Base-by-base conservation (phyloP, 2,888 invertebrate species). In the Pandemis cinnamomeana region DNA sequence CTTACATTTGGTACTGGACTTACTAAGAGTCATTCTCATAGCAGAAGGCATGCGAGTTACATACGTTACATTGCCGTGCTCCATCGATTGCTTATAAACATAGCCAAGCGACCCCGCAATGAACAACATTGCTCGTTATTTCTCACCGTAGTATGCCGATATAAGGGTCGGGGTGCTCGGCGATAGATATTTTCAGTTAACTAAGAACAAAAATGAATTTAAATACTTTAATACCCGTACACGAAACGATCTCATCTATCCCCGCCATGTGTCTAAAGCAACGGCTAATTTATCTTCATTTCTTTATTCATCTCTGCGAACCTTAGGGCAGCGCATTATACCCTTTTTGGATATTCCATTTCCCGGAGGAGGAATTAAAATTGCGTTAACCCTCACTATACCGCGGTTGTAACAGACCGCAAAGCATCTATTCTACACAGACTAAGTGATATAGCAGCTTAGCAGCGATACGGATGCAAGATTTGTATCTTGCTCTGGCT, bases 221-320 rank as follows among this genome's bases (percentile, higher is more conserved):
- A 20, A 55, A 55, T 6, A 13, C 55, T 20, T 55, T 20, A 46
- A 46, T 46, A 11, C 46, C 11, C 46, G 11, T 46, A 55, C 51
- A 8, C 20, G 7, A 55, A 55, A 55, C 20, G 15, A 20, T 20
- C 36, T 8, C 20, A 48, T 64, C 51, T 7, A 27, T 20, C 58
- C 15, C 42, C 46, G 42, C 66, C 13, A 41, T 44, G n/a, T 44
- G 71, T 71, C 74, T 71, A 71, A 71, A 62, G 41, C 74, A 71
- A 13, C 61, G 67, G 62, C 67, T 74, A 70, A 71, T 74, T 67
- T 71, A 74, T 74, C 74, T 67, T 71, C 74, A 74, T 74, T 74
- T 44, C 74, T 74, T 74, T 66, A 74, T 67, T 74, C 74, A 74
- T 74, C 71, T 74, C 58, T 70, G 53, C 73, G 13, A 73, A 71